Evolutionary conservation across 2,113 vertebrate species (phyloP).

Genomic region (Heterocephalus glaber): DNA sequence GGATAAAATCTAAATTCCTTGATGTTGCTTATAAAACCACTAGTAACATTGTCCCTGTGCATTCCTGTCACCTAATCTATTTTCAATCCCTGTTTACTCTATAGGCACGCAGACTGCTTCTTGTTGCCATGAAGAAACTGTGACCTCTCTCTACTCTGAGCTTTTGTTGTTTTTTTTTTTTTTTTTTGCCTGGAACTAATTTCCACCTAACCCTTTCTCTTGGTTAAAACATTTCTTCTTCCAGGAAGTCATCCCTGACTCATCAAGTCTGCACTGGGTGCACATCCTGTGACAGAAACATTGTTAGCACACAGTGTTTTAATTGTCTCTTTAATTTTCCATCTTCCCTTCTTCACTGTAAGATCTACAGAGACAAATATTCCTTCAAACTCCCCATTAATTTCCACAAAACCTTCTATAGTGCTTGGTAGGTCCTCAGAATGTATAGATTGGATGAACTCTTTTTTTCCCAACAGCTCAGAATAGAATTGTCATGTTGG

Average conservation of each 20-base stretch:
- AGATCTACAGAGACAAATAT: neutral
- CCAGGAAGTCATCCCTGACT: neutral
- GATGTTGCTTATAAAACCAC: neutral
- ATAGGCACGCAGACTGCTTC: neutral
- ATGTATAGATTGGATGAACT: neutral
- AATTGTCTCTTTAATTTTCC: neutral
- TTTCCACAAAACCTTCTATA: neutral
- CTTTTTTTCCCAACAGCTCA: neutral
- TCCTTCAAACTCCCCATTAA: neutral
- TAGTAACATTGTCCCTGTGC: neutral
- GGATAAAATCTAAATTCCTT: conserved; percentile 28
- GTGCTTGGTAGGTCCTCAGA: neutral
- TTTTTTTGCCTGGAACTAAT: neutral
- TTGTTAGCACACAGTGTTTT: neutral
- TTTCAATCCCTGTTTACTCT: conserved; percentile 32
- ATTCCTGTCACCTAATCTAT: neutral
- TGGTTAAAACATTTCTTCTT: neutral
- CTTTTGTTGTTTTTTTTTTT: neutral
- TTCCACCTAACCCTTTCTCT: neutral
- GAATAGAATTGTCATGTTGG: neutral
- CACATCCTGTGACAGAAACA: neutral
- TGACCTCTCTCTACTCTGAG: neutral
- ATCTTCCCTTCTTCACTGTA: neutral
- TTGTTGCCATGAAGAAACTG: neutral
- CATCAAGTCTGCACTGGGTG: neutral